A percentile compares a stretch with the other conserved stretches of the same genome.
Evolutionary conservation across 2,888 invertebrate species (phyloP).

Genomic region (Noctua janthe): DNA sequence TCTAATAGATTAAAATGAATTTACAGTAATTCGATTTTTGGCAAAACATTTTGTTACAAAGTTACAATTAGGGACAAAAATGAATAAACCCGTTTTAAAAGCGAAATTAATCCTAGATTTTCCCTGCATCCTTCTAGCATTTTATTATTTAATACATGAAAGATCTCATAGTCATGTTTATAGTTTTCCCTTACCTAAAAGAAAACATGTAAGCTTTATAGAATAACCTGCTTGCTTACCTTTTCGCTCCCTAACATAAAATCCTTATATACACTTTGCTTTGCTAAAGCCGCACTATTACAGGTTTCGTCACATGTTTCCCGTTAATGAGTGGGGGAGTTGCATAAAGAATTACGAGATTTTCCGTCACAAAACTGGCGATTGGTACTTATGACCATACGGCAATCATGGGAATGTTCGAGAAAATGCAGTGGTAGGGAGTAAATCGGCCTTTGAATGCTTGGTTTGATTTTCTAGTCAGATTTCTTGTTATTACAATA

Average conservation of each 20-base stretch:
- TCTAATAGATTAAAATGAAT: background rate
- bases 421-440: background rate
- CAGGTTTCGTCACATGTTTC: constrained; percentile 48
- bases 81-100: background rate
- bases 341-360: constrained; percentile 52
- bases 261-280: constrained; percentile 37
- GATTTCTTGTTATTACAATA: background rate
- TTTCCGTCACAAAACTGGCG: constrained; percentile 35
- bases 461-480: background rate
- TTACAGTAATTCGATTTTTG: background rate
- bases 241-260: constrained; percentile 30
- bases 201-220: constrained; percentile 21
- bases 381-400: constrained; percentile 20
- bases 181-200: constrained; percentile 18
- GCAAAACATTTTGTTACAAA: background rate
- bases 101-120: too few species aligned
- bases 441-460: background rate
- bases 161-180: background rate
- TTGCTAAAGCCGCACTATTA: constrained; percentile 28
- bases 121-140: background rate
- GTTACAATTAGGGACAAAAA: background rate
- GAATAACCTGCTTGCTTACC: constrained; percentile 22
- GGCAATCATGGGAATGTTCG: background rate
- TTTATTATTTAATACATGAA: background rate
- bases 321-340: constrained; percentile 58